Evolutionary conservation across 2,113 vertebrate genomes (phyloP).

Genomic region (Psilopsiagon aymara): DNA sequence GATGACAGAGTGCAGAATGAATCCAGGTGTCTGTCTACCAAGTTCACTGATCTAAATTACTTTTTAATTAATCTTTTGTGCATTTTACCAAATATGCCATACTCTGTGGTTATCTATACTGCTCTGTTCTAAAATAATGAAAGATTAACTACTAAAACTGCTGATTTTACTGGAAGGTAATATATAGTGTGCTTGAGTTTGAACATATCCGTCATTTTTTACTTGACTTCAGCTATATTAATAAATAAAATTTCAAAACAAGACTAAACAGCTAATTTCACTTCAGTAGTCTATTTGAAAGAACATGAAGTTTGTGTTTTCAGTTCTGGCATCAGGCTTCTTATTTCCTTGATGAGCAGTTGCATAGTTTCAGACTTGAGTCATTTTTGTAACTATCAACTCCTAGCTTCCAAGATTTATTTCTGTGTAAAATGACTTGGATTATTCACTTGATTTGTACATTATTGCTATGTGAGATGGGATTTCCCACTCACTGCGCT

Average conservation of each 20-base stretch:
- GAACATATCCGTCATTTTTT: conserved; percentile 6
- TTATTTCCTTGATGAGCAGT: background rate
- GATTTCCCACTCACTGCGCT: background rate
- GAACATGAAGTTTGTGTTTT: background rate
- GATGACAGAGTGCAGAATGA: background rate
- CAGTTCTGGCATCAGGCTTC: background rate
- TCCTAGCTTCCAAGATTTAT: background rate
- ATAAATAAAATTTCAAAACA: conserved; percentile 15
- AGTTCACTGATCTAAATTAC: background rate
- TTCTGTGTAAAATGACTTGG: background rate
- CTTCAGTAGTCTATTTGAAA: background rate
- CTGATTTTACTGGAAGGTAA: background rate
- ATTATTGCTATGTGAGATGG: background rate
- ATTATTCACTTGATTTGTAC: background rate
- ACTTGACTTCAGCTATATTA: background rate
- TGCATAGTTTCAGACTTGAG: background rate
- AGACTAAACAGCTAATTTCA: conserved; percentile 24
- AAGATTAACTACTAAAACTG: background rate
- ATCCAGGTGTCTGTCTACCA: background rate
- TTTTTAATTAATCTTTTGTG: background rate
- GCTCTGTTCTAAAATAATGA: background rate
- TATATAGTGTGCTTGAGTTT: background rate
- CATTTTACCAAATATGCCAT: background rate
- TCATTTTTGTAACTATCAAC: background rate
- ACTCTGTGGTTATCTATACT: background rate